phyloP scores from a whole-genome alignment of 2,113 vertebrate species.

The Paradoxurus hermaphroditus region DNA sequence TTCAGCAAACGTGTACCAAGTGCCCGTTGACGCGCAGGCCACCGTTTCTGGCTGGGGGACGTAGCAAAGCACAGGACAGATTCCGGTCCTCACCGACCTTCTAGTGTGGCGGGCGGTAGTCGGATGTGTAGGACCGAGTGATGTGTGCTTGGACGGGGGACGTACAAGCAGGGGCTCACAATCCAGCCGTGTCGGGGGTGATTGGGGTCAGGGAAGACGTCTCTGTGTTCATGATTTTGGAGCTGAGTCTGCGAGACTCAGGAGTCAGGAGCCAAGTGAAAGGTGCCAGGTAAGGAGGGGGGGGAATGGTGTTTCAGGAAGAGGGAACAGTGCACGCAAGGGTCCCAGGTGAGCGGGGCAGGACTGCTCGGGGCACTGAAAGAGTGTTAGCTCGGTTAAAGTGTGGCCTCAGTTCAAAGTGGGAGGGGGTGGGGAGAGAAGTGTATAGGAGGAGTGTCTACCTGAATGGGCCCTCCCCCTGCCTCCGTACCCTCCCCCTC shows the following conservation, averaged over 20 bases:
- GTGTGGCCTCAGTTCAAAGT: neutral
- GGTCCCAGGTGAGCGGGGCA: neutral
- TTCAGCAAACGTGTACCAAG: neutral
- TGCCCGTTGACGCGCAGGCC: neutral
- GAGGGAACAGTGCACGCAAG: neutral
- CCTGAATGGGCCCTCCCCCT: neutral
- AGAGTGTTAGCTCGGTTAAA: neutral
- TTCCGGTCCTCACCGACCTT: neutral
- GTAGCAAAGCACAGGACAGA: neutral
- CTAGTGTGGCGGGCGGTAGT: neutral
- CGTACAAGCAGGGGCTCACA: neutral
- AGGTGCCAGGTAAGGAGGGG: too few species aligned
- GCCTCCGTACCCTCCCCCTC: neutral
- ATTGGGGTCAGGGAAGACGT: neutral
- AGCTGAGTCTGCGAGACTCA: neutral
- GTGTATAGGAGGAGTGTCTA: neutral
- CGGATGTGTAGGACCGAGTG: neutral
- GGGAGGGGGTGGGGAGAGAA: neutral
- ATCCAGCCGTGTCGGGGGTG: neutral
- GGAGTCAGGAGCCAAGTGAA: neutral
- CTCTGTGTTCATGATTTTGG: neutral
- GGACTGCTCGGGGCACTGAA: neutral
- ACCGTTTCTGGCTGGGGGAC: neutral
- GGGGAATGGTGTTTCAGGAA: neutral
- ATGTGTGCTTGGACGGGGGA: neutral